Conservation (phyloP, 2,113 vertebrate species). For the Thamnaconus septentrionalis region DNA sequence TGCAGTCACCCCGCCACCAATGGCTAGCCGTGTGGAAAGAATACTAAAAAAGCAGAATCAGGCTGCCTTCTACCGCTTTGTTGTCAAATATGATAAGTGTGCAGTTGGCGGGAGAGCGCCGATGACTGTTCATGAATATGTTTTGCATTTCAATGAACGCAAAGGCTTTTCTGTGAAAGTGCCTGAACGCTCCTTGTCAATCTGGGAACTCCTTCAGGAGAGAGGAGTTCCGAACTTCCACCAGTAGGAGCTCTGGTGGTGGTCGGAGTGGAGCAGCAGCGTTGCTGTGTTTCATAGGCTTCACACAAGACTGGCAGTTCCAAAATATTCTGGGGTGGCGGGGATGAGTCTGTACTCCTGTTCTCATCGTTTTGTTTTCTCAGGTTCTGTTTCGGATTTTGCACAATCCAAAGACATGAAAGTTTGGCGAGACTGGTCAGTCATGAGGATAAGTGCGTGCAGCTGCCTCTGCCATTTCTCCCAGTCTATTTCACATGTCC, state of each 20-base stretch:
- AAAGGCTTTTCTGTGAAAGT: conserved; percentile 15
- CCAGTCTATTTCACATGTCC: too few species aligned
- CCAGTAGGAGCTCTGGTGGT: conserved; percentile 17
- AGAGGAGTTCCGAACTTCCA: background rate
- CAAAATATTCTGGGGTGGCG: too few species aligned
- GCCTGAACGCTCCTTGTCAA: background rate
- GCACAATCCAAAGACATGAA: too few species aligned
- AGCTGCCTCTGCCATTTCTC: too few species aligned
- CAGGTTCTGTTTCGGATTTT: too few species aligned
- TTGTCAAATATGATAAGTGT: conserved; percentile 26
- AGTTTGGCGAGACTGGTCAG: too few species aligned
- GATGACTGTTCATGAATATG: conserved; percentile 28
- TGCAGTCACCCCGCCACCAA: background rate
- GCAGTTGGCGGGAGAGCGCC: conserved; percentile 14
- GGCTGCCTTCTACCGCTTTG: background rate
- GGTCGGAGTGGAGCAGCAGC: background rate
- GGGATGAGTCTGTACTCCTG: too few species aligned
- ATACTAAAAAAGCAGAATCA: conserved; percentile 17
- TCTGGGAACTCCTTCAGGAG: background rate
- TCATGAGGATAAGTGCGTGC: too few species aligned
- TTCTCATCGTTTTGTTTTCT: too few species aligned
- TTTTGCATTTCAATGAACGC: conserved; percentile 18
- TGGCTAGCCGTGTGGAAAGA: background rate
- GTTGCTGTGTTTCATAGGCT: conserved; percentile 9
- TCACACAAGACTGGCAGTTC: background rate